Conservation (phyloP, 2,113 vertebrate genomes). For the Dendrocopos noguchii region DNA sequence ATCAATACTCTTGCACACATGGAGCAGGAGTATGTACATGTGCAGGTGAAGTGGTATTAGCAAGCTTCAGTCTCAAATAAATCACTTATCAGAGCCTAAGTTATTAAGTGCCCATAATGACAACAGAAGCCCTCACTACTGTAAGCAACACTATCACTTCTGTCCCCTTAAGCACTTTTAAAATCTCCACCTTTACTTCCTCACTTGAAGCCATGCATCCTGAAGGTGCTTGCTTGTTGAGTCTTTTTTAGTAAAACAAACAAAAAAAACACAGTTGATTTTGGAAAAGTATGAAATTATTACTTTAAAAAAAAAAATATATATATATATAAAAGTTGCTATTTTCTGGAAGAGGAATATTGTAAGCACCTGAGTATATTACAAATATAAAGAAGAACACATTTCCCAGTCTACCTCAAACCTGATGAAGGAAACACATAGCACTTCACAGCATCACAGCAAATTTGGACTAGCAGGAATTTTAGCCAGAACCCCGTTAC, state of each 20-base stretch:
- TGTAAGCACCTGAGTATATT: neutral
- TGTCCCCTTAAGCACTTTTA: neutral
- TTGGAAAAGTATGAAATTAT: neutral
- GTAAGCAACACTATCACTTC: neutral
- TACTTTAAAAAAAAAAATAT: neutral
- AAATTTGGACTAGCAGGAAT: constrained; percentile 62
- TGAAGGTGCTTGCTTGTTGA: neutral
- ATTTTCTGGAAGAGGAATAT: neutral
- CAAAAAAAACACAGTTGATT: neutral
- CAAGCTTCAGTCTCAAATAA: neutral
- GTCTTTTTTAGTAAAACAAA: neutral
- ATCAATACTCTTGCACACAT: neutral
- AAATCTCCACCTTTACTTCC: neutral
- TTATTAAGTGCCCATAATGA: neutral
- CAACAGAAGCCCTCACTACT: neutral
- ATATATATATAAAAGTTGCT: neutral
- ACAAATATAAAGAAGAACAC: neutral
- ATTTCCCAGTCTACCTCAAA: constrained; percentile 5
- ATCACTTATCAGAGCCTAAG: neutral
- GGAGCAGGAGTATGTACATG: neutral
- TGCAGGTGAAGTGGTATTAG: neutral
- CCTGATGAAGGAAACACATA: neutral
- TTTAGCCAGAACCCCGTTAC: constrained; percentile 58
- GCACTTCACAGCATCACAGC: neutral
- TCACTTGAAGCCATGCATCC: neutral